A percentile compares a stretch with the other conserved stretches of the same genome.
phyloP scores from a whole-genome alignment of 2,113 vertebrate species.

The Syngnathus floridae region DNA sequence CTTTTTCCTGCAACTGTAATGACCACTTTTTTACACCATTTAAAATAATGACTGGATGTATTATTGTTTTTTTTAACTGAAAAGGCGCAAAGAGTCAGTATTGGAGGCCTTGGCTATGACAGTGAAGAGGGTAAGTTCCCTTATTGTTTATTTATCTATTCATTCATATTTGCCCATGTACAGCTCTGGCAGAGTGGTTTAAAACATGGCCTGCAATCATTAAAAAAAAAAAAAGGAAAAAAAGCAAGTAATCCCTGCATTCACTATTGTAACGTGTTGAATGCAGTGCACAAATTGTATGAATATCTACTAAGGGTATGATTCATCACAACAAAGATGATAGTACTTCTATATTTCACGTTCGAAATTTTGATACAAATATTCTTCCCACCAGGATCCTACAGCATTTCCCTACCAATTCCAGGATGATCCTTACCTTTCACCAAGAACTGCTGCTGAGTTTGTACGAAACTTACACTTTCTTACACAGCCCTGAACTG shows the following conservation, averaged over 20 bases:
- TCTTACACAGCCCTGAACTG: not conserved
- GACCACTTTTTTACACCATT: not conserved
- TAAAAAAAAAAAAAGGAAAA: no score
- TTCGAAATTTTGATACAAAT: not conserved
- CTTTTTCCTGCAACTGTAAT: not conserved
- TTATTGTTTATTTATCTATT: not conserved
- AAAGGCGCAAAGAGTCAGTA: slow-evolving; percentile 83
- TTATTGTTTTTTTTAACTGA: slow-evolving; percentile 5
- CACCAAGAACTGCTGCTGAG: slow-evolving; percentile 69
- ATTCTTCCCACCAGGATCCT: slow-evolving; percentile 70
- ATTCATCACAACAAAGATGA: not conserved
- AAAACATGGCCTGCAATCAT: no score
- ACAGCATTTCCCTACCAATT: slow-evolving; percentile 80
- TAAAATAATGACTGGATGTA: not conserved
- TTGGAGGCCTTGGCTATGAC: slow-evolving; percentile 82
- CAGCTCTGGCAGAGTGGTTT: not conserved
- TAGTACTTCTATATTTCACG: not conserved
- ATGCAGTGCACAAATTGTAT: not conserved
- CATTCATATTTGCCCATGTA: not conserved
- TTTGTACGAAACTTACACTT: slow-evolving; percentile 66
- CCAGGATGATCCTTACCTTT: slow-evolving; percentile 87
- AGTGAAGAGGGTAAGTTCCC: slow-evolving; percentile 76
- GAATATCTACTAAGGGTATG: not conserved
- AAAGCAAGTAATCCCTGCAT: not conserved
- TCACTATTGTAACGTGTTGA: not conserved